These are phyloP conservation scores for Calliopsis andreniformis DNA, from an alignment of 1,140 invertebrate species.

Conservation along the genomic window DNA sequence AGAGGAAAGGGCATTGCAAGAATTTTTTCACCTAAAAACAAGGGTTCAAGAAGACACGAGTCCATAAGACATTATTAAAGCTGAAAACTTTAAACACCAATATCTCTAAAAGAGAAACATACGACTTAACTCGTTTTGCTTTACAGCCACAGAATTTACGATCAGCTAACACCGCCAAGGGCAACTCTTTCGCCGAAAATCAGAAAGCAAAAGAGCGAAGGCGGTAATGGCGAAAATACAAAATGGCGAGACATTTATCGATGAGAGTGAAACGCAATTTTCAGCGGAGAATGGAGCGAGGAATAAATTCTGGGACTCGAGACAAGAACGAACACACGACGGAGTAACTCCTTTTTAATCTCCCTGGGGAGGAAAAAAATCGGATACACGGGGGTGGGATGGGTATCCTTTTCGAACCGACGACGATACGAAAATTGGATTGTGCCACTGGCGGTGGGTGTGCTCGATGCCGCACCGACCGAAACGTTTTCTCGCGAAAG, in stretches of 20 bases:
- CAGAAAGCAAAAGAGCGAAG: too few relatives aligned
- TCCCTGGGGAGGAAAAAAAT: conserved; percentile 32
- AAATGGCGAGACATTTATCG: background rate
- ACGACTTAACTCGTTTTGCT: too few relatives aligned
- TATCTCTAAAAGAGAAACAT: too few relatives aligned
- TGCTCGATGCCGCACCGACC: conserved; percentile 5
- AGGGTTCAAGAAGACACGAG: too few relatives aligned
- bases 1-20: too few relatives aligned
- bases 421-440: conserved; percentile 54
- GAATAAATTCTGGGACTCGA: background rate
- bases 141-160: too few relatives aligned
- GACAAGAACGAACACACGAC: background rate
- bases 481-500: conserved; percentile 10
- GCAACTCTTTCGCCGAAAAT: too few relatives aligned
- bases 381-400: conserved; percentile 11
- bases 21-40: too few relatives aligned
- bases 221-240: too few relatives aligned
- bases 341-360: conserved; percentile 42
- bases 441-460: conserved; percentile 15
- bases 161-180: too few relatives aligned
- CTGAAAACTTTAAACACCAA: too few relatives aligned
- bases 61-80: too few relatives aligned
- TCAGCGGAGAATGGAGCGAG: conserved; percentile 16
- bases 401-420: conserved; percentile 43
- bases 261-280: conserved; percentile 30